These are phyloP conservation scores for Gobius niger DNA, from an alignment of 2,113 vertebrate genomes.

Conservation along the genomic window DNA sequence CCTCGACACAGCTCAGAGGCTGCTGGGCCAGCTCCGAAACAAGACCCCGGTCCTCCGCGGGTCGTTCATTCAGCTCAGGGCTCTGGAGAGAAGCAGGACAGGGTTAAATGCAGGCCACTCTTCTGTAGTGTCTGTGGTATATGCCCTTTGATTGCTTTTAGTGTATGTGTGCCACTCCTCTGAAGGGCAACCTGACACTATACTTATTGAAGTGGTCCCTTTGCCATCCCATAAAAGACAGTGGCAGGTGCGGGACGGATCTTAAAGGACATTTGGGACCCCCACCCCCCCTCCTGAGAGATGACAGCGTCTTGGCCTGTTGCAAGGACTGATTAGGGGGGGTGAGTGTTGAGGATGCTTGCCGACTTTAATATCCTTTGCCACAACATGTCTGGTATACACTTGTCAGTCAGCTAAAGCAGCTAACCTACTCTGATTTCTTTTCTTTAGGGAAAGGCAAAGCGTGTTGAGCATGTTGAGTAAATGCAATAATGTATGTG, in stretches of 20 bases:
- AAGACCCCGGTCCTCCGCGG: constrained; percentile 49
- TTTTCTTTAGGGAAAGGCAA: constrained; percentile 4
- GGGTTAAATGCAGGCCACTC: constrained; percentile 65
- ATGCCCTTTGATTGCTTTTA: constrained; percentile 66
- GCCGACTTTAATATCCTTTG: constrained; percentile 15
- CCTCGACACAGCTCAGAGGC: constrained; percentile 65
- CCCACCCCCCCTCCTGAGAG: constrained; percentile 46
- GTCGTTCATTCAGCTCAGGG: constrained; percentile 41
- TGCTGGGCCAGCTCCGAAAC: constrained; percentile 69
- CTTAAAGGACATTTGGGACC: constrained; percentile 60
- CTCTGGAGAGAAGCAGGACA: constrained; percentile 44
- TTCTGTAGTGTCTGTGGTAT: constrained; percentile 51
- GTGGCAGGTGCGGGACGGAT: constrained; percentile 76
- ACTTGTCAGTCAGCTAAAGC: constrained; percentile 13
- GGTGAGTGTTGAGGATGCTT: constrained; percentile 35
- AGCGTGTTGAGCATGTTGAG: not conserved
- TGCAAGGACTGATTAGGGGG: constrained; percentile 59
- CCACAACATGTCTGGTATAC: constrained; percentile 24
- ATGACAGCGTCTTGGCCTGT: constrained; percentile 69
- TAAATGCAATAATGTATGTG: not conserved
- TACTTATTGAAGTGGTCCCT: constrained; percentile 72
- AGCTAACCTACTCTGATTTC: constrained; percentile 21
- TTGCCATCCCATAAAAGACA: constrained; percentile 69
- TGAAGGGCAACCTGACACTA: constrained; percentile 71
- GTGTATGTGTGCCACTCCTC: constrained; percentile 44